Conservation (phyloP, 2,113 vertebrate genomes). For the Meles meles region DNA sequence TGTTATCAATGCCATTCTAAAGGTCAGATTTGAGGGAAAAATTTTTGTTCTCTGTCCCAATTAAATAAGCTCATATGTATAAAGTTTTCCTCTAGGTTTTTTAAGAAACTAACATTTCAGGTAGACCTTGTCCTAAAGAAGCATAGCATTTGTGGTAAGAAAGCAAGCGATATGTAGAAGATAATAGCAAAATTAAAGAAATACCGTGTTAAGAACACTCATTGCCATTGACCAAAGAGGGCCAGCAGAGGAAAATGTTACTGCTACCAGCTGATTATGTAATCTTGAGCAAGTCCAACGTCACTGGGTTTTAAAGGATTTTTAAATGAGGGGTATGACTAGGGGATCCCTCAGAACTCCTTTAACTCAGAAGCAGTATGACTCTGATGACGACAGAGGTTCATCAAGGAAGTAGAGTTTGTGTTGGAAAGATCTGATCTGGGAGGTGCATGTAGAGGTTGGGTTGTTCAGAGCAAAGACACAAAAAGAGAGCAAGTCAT, state of each 20-base stretch:
- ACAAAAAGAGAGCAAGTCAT: neutral
- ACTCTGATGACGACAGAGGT: neutral
- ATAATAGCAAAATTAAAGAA: neutral
- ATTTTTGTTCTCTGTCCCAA: neutral
- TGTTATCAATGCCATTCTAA: neutral
- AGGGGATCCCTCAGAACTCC: neutral
- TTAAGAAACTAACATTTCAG: neutral
- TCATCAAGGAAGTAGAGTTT: neutral
- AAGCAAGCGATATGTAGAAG: neutral
- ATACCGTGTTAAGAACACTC: fast-evolving
- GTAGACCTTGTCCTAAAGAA: neutral
- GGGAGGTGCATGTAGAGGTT: neutral
- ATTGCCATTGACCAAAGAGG: fast-evolving
- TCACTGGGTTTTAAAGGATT: neutral
- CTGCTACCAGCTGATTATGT: neutral
- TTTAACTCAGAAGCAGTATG: neutral
- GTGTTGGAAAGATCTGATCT: neutral
- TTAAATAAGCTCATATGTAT: neutral
- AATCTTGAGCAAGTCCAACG: neutral
- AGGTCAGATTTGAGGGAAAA: neutral
- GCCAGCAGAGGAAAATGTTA: neutral
- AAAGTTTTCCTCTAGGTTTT: neutral
- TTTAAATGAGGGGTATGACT: neutral
- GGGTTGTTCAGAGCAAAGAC: neutral
- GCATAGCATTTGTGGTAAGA: neutral